A percentile compares a stretch with the other conserved stretches of the same genome.
phyloP scores from a whole-genome alignment of 2,888 invertebrate genomes.

The Apamea anceps region DNA sequence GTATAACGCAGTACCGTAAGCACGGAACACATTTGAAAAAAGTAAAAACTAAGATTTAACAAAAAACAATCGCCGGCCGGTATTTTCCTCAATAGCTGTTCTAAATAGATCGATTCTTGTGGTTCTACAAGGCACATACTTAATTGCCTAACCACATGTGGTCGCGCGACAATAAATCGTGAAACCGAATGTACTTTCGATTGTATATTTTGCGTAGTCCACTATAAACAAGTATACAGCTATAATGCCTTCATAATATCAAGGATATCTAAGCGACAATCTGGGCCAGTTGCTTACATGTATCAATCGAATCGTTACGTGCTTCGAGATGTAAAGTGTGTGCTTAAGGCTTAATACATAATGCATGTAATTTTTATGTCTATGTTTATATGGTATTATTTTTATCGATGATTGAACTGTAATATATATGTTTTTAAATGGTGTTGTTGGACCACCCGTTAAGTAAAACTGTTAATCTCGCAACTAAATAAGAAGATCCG shows the following conservation, averaged over 20 bases:
- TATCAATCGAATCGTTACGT: constrained; percentile 51
- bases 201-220: constrained; percentile 15
- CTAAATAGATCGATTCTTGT: neutral
- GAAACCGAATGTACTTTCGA: constrained; percentile 51
- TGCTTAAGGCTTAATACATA: constrained; percentile 37
- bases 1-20: neutral
- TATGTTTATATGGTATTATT: constrained; percentile 32
- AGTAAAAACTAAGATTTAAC: neutral
- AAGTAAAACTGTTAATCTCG: neutral
- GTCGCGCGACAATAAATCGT: neutral
- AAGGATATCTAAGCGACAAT: constrained; percentile 52
- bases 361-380: constrained; percentile 17
- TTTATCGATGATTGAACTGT: constrained; percentile 30
- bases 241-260: constrained; percentile 27
- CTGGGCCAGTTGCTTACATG: constrained; percentile 21
- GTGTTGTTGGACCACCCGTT: constrained; percentile 12
- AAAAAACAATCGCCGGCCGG: neutral
- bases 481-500: neutral
- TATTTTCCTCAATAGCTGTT: neutral
- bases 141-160: neutral
- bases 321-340: constrained; percentile 23
- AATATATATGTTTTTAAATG: constrained; percentile 24
- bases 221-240: neutral
- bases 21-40: neutral
- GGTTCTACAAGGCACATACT: neutral